Evolutionary conservation across 2,888 invertebrate genomes (phyloP).

Genomic region (Eupithecia vulgata): DNA sequence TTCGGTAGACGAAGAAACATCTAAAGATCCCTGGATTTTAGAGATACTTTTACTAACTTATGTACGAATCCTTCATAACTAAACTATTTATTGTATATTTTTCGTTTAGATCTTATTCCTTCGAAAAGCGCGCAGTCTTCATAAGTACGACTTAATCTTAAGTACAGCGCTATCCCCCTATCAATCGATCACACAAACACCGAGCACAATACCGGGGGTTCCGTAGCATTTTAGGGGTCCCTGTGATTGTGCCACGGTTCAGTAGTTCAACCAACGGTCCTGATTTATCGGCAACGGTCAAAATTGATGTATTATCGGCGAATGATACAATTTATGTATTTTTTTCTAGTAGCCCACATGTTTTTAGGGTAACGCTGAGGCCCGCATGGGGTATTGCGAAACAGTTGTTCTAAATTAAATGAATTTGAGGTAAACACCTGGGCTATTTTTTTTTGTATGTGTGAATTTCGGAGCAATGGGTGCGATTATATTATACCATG

Average conservation of each 20-base stretch:
- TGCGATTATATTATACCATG: not conserved
- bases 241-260: slow-evolving; percentile 10
- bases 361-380: slow-evolving; percentile 8
- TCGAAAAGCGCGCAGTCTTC: not conserved
- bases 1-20: not conserved
- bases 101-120: not conserved
- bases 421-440: slow-evolving; percentile 8
- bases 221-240: slow-evolving; percentile 3
- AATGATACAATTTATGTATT: slow-evolving; percentile 31
- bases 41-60: not conserved
- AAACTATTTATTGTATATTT: not conserved
- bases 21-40: not conserved
- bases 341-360: slow-evolving; percentile 27
- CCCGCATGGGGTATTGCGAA: slow-evolving; percentile 27
- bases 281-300: slow-evolving; percentile 61
- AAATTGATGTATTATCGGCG: slow-evolving; percentile 40
- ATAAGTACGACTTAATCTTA: not conserved
- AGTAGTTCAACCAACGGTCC: slow-evolving; percentile 52
- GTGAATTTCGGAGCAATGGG: not conserved
- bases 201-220: slow-evolving; percentile 10
- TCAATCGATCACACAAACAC: slow-evolving; percentile 17
- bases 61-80: not conserved
- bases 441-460: not conserved
- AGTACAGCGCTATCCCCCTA: not conserved
- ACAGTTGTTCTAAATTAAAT: slow-evolving; percentile 14